These are phyloP conservation scores for Drosophila prosaltans DNA, from an alignment of 1,140 invertebrate species.

Conservation along the genomic window DNA sequence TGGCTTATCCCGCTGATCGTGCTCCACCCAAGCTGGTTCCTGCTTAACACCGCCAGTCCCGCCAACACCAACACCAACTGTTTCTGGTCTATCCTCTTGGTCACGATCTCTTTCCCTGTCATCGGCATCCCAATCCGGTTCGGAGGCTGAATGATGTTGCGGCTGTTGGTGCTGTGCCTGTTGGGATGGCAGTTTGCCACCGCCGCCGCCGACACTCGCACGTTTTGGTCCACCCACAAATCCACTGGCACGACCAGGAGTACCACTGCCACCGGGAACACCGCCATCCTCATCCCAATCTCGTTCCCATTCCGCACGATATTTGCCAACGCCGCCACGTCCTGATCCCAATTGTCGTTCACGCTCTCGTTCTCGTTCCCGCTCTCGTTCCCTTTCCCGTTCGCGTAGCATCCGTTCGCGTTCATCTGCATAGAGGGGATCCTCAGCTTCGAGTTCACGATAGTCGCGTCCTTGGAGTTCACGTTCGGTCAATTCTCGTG, in stretches of 20 bases:
- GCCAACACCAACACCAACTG: conserved; percentile 9
- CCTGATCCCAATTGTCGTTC: conserved; percentile 55
- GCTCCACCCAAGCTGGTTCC: conserved; percentile 70
- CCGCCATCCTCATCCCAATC: conserved; percentile 69
- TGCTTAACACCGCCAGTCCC: conserved; percentile 41
- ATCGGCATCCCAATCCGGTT: conserved; percentile 79
- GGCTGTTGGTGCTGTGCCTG: conserved; percentile 30
- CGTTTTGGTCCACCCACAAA: conserved; percentile 76
- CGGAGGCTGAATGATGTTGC: conserved; percentile 71
- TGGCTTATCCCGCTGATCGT: conserved; percentile 72
- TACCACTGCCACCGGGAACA: conserved; percentile 26
- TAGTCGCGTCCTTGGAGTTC: conserved; percentile 68
- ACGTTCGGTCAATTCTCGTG: conserved; percentile 57
- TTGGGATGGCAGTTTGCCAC: conserved; percentile 36
- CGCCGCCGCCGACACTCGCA: not conserved
- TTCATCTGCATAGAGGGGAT: conserved; percentile 70
- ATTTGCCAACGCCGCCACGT: conserved; percentile 51
- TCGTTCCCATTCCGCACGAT: conserved; percentile 69
- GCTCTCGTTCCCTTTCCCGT: conserved; percentile 50
- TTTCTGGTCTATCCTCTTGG: conserved; percentile 38
- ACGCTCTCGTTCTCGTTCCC: conserved; percentile 61
- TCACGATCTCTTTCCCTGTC: conserved; percentile 58
- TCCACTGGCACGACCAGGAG: conserved; percentile 53
- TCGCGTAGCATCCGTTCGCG: conserved; percentile 44
- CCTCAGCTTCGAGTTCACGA: conserved; percentile 68